Base-by-base conservation (phyloP, 2,113 vertebrate genomes). In the Lathamus discolor region DNA sequence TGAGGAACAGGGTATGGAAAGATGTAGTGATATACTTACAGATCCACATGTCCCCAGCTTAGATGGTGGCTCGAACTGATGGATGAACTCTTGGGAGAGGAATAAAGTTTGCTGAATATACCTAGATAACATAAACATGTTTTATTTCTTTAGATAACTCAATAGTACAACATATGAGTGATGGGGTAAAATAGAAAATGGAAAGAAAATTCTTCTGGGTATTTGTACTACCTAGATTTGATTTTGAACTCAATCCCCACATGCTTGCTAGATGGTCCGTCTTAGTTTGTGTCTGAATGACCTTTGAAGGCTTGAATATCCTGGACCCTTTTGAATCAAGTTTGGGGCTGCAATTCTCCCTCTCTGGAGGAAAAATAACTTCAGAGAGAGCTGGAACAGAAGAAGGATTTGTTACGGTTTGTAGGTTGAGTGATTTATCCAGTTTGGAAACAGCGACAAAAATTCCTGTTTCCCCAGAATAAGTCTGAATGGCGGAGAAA, bases 131-230 rank as follows among this genome's bases (percentile, higher is more conserved):
- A 90, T 86, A 94, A 96, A 95, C 95, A 95, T 79, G 83, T 39
- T 95, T 97, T 93, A 91, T 95, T 96, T 90, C 90, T 93, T 96
- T 79, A 92, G 92, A 82, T 96, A 96, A 92, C 90, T 93, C 83
- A 92, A 95, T 97, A 95, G 73, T 31, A 76, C 80, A 92, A 78
- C 61, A 79, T 76, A 92, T 94, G 93, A 96, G 83, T 86, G 96
- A 97, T 96, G 95, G 81, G 67, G 44, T 72, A 95, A 96, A 96
- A 92, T 81, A 92, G 86, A 92, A 95, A 96, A 94, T 94, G 86
- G 96, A 95, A 96, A 93, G 86, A 96, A 94, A 95, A 96, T 95
- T 95, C 95, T 96, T 93, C 86, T 93, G 95, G 86, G 95, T 92
- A 82, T 95, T 91, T 93, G 92, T 91, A 82, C 83, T 94, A 88